Conservation (phyloP, 2,113 vertebrate species). For the Myotis davidii region DNA sequence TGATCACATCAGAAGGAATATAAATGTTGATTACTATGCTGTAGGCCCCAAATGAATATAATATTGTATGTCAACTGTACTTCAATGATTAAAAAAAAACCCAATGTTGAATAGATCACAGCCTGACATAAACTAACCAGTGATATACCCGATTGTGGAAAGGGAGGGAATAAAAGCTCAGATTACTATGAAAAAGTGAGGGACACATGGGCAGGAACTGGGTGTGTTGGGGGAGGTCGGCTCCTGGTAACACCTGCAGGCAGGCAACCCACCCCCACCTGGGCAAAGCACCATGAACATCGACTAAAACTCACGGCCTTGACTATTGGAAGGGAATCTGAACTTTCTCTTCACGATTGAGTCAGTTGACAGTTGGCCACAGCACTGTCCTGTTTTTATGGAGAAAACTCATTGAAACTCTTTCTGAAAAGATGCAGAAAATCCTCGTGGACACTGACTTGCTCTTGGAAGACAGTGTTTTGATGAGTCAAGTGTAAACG, state of each 20-base stretch:
- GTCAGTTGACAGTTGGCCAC: slow-evolving; percentile 24
- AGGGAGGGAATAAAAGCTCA: background rate
- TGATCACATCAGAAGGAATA: background rate
- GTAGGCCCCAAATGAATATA: background rate
- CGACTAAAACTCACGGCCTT: background rate
- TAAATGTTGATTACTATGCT: background rate
- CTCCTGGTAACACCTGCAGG: background rate
- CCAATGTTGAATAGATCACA: background rate
- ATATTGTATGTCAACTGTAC: background rate
- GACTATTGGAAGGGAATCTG: slow-evolving; percentile 29
- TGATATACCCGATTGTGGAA: background rate
- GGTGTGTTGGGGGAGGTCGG: background rate
- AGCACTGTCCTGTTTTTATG: slow-evolving; percentile 55
- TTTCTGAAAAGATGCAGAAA: slow-evolving; percentile 39
- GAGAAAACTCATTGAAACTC: slow-evolving; percentile 21
- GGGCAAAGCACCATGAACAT: background rate
- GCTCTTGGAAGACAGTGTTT: slow-evolving; percentile 53
- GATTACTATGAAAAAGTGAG: background rate
- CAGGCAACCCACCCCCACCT: background rate
- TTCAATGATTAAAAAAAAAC: background rate
- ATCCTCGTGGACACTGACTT: slow-evolving; percentile 14
- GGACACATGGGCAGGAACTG: background rate
- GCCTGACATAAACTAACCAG: background rate
- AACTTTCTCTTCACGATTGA: background rate
- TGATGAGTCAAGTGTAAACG: slow-evolving; percentile 31